Evolutionary conservation across 2,888 invertebrate species (phyloP), one percentile per base, ranked within the genome.

Genomic region (Dynastes maya): DNA sequence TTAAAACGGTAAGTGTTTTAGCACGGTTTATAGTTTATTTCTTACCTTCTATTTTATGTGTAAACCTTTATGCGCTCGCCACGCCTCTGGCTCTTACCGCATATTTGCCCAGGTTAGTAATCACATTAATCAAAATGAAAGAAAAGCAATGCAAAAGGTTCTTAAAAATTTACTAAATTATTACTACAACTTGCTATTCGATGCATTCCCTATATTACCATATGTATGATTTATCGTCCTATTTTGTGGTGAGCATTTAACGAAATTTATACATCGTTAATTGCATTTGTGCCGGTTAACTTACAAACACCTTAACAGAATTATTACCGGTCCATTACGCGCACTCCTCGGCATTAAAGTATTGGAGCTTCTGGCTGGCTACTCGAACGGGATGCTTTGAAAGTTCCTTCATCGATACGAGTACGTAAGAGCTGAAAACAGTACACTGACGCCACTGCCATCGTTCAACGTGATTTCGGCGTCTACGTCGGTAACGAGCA

Each of bases 261-360:
- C 58, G 55, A 58, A 72, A 72, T 72, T 72, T 72, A 61, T 72
- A 22, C 72, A 72, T 72, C 72, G 72, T 72, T 58, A 72, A 72
- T 72, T 72, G 72, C 58, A 61, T 72, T 72, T 72, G 72, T 72
- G 72, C 58, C 22, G 72, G 72, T 72, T 72, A 72, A 37, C 72
- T 72, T 72, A 58, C 72, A 72, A 72, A 72, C 72, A 72, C 58
- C 40, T 72, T 72, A 72, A 40, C 72, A 61, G 72, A 72, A 58
- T 72, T 72, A 72, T 72, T 58, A 72, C 72, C 72, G 72, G 72
- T 72, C 72, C 72, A 72, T 72, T 72, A 72, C 72, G 40, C 72
- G 58, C 72, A 72, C 72, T 61, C 72, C 40, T 16, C 58, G 40
- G 58, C 72, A 72, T 72, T 58, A 22, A 58, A 72, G 58, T 67